These are phyloP conservation scores for Psilopogon haemacephalus DNA, from an alignment of 2,113 vertebrate species.

Conservation along the genomic window DNA sequence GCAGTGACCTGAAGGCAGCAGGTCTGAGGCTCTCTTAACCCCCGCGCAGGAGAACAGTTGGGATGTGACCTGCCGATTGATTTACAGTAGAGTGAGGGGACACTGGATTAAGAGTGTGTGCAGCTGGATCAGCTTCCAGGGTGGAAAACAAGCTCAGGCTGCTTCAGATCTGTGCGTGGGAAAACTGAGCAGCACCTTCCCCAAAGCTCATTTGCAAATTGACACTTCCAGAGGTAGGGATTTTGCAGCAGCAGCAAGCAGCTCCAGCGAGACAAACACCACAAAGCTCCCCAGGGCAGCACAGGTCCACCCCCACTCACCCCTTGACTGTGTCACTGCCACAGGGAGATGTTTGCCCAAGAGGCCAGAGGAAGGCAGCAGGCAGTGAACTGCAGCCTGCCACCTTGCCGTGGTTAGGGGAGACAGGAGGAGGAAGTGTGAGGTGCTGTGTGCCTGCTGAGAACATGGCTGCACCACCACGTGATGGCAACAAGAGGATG, in stretches of 20 bases:
- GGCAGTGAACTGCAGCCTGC: not conserved
- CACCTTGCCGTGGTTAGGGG: not conserved
- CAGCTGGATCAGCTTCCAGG: constrained; percentile 22
- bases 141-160: not conserved
- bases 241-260: not conserved
- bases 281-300: not conserved
- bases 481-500: not conserved
- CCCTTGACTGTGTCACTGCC: not conserved
- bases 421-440: not conserved
- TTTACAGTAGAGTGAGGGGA: constrained; percentile 42
- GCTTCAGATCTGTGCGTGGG: not conserved
- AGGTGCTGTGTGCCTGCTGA: accelerated
- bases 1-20: not conserved
- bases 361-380: not conserved
- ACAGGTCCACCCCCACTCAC: not conserved
- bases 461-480: accelerated
- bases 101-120: constrained; percentile 57
- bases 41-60: not conserved
- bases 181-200: not conserved
- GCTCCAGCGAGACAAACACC: not conserved
- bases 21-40: constrained; percentile 45
- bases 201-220: not conserved
- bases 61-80: constrained; percentile 39
- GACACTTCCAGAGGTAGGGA: accelerated
- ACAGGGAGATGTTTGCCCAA: not conserved